Percentiles rank a stretch among this genome's conserved stretches.
Evolutionary conservation across 1,140 invertebrate genomes (phyloP).

Genomic region (Drosophila elegans): DNA sequence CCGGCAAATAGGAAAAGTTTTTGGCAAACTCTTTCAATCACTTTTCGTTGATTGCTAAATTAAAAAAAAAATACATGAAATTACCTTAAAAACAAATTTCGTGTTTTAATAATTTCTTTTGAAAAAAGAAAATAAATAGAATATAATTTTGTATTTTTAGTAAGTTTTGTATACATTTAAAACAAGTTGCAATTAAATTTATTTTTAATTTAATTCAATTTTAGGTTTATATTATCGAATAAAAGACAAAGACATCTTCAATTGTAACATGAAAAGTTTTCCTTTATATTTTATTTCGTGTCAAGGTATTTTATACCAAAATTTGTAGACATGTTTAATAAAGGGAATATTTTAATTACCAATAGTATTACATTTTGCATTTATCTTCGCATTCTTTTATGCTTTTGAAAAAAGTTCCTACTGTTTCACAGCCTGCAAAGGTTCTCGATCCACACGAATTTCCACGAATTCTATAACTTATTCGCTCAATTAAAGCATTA

Average conservation of each 20-base stretch:
- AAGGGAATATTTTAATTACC: not conserved
- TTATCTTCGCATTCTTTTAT: not conserved
- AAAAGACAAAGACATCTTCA: too few species aligned
- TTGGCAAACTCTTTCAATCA: conserved; percentile 33
- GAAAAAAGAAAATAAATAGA: too few species aligned
- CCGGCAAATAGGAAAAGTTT: conserved; percentile 66
- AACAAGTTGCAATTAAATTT: too few species aligned
- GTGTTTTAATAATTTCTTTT: too few species aligned
- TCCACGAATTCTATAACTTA: not conserved
- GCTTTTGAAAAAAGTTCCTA: not conserved
- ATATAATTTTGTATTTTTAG: too few species aligned
- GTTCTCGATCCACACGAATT: not conserved
- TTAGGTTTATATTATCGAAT: too few species aligned
- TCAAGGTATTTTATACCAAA: too few species aligned
- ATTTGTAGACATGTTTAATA: not conserved
- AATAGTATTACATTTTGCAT: not conserved
- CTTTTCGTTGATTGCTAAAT: conserved; percentile 32
- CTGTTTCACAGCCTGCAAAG: not conserved
- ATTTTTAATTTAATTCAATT: too few species aligned
- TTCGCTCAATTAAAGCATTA: not conserved
- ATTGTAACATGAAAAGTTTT: too few species aligned
- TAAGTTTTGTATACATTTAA: too few species aligned
- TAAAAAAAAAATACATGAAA: conserved; percentile 1
- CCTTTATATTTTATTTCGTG: not conserved
- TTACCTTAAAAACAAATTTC: too few species aligned